Conservation (phyloP, 2,888 invertebrate genomes). For the Oscheius sp. region DNA sequence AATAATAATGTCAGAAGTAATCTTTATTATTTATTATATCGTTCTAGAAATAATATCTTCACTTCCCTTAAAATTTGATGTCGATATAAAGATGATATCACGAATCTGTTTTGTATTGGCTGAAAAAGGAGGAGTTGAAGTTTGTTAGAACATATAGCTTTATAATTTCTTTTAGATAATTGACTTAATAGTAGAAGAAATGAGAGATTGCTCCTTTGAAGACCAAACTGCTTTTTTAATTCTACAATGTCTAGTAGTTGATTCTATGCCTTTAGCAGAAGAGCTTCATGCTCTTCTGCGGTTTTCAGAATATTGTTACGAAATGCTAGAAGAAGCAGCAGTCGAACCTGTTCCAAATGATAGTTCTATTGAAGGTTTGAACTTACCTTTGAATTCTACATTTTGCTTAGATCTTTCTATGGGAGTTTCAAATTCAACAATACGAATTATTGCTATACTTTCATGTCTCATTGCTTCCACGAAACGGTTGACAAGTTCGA, state of each 20-base stretch:
- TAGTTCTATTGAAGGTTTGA: neutral
- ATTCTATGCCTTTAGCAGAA: neutral
- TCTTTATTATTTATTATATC: neutral
- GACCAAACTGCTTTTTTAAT: neutral
- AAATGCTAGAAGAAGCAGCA: neutral
- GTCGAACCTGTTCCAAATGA: constrained; percentile 2
- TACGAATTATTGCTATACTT: neutral
- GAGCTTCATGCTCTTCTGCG: neutral
- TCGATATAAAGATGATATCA: neutral
- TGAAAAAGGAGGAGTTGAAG: constrained; percentile 1
- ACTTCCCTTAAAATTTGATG: constrained; percentile 15
- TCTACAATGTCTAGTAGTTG: neutral
- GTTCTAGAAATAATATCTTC: neutral
- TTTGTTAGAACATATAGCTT: neutral
- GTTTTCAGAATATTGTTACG: neutral
- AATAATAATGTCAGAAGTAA: constrained; percentile 5
- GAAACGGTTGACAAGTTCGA: neutral
- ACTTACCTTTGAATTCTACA: neutral
- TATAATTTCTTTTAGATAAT: constrained; percentile 1
- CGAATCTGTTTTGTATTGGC: neutral
- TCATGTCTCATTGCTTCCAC: neutral
- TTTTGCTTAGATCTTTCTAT: constrained; percentile 3
- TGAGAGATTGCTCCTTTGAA: neutral
- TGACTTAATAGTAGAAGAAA: constrained; percentile 1
- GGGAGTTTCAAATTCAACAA: neutral